A percentile compares a stretch with the other conserved stretches of the same genome.
Conservation (phyloP, 2,797 vertebrate species). For the Phataginus tricuspis region DNA sequence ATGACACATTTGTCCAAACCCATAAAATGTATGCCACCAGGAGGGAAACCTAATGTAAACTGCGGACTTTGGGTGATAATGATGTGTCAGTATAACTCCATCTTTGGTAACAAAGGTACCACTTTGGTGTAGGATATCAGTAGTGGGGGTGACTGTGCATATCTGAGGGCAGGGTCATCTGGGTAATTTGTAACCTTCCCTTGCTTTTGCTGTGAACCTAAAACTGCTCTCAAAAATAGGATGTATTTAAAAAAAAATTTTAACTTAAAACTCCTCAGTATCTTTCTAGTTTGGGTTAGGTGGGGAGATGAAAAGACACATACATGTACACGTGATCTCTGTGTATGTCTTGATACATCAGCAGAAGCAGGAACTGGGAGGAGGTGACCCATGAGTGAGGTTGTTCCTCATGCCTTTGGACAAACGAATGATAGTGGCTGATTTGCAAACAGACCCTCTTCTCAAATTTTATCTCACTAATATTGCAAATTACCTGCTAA, state of each 20-base stretch:
- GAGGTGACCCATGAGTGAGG: background rate
- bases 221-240: background rate
- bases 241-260: background rate
- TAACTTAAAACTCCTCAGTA: background rate
- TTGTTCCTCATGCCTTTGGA: background rate
- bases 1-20: background rate
- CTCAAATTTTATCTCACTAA: conserved; percentile 61
- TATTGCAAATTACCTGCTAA: conserved; percentile 50
- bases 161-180: too few species aligned
- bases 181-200: background rate
- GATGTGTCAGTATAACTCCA: background rate
- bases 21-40: background rate
- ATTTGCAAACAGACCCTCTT: conserved; percentile 36
- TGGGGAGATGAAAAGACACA: background rate
- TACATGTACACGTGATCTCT: background rate
- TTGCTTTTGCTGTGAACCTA: background rate
- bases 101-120: background rate
- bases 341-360: background rate
- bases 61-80: background rate
- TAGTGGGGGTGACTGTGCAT: background rate
- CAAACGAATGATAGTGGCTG: background rate
- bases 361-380: background rate
- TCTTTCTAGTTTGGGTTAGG: background rate
- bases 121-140: background rate
- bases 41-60: background rate